Evolutionary conservation across 1,140 invertebrate species (phyloP).

Genomic region (Bombus impatiens): DNA sequence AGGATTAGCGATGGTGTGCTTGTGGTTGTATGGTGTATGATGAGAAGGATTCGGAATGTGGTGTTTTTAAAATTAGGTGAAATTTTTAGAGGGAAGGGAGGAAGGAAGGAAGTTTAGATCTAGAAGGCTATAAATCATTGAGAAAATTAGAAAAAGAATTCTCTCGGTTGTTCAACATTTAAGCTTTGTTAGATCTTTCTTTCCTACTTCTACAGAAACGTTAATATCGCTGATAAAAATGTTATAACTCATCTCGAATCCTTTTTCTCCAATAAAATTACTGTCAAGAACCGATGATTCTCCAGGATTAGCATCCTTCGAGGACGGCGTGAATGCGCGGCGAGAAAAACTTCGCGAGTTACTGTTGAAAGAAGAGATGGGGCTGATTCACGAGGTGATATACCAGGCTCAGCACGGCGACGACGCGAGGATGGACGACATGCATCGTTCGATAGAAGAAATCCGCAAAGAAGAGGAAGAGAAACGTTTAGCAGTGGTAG

Average conservation of each 20-base stretch:
- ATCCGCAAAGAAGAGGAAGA: slow-evolving; percentile 53
- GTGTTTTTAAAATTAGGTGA: neutral
- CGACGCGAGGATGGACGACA: slow-evolving; percentile 52
- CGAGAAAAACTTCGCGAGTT: slow-evolving; percentile 63
- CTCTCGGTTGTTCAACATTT: neutral
- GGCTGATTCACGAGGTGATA: slow-evolving; percentile 57
- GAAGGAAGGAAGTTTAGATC: no score
- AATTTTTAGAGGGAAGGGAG: neutral
- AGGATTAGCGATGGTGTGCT: neutral
- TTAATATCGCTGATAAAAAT: neutral
- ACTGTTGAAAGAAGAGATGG: slow-evolving; percentile 58
- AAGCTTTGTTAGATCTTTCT: neutral
- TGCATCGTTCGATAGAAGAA: neutral
- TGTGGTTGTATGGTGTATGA: neutral
- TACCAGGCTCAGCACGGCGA: slow-evolving; percentile 53
- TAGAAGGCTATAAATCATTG: no score
- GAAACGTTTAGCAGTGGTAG: slow-evolving; percentile 60
- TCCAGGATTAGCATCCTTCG: slow-evolving; percentile 55
- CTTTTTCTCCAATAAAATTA: neutral
- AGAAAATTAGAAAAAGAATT: neutral
- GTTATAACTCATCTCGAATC: neutral
- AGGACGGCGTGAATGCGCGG: slow-evolving; percentile 58
- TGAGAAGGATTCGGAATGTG: no score
- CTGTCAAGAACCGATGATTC: neutral
- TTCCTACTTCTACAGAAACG: neutral